Percentiles rank a stretch among this genome's conserved stretches.
phyloP scores from a whole-genome alignment of 2,797 vertebrate species.

The Gallinago solitaria region DNA sequence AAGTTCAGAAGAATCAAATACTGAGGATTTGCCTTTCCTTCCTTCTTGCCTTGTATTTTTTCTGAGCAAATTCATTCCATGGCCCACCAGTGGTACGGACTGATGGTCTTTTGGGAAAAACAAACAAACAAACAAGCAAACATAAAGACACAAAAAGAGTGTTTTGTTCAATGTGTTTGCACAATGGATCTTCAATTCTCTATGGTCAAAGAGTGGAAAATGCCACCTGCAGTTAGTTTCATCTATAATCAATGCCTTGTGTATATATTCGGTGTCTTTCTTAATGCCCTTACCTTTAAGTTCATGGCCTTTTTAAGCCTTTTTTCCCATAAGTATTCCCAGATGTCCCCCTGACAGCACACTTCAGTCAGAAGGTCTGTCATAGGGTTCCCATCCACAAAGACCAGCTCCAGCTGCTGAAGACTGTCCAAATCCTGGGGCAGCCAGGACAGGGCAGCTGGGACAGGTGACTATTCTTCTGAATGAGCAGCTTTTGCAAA shows the following conservation, averaged over 20 bases:
- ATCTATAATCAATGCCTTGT: not conserved
- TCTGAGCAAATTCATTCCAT: not conserved
- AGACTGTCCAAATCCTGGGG: conserved; percentile 65
- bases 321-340: conserved; percentile 42
- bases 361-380: conserved; percentile 17
- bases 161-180: not conserved
- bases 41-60: not conserved
- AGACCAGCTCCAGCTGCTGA: conserved; percentile 51
- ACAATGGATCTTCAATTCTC: not conserved
- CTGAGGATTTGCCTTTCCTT: not conserved
- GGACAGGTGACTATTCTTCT: conserved; percentile 66
- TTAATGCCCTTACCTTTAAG: conserved; percentile 58
- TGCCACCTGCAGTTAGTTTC: not conserved
- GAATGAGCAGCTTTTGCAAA: conserved; percentile 66
- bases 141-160: not conserved
- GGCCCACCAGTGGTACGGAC: not conserved
- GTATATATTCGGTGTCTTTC: not conserved
- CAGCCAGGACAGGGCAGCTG: conserved; percentile 43
- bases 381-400: conserved; percentile 67
- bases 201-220: not conserved
- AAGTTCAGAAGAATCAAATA: not conserved
- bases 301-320: not conserved
- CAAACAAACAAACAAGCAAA: not conserved
- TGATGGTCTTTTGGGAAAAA: not conserved
- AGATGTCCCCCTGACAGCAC: conserved; percentile 45